phyloP scores from a whole-genome alignment of 1,140 invertebrate genomes.

The Zaprionus africanus region DNA sequence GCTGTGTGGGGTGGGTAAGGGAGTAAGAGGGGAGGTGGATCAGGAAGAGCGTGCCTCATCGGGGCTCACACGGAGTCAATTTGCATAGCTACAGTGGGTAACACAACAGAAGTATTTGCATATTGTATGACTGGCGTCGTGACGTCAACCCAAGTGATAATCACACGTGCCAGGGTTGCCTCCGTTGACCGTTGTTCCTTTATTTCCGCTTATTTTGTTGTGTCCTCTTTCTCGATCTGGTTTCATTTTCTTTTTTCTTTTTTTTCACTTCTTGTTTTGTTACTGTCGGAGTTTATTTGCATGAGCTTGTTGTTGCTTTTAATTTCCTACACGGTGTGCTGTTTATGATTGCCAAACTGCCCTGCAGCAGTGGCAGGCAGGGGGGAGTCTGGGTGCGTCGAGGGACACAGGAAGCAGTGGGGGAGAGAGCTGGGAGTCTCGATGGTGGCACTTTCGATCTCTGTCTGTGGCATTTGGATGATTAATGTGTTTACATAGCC shows the following conservation, averaged over 20 bases:
- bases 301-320: conserved; percentile 68
- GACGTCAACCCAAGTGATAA: conserved; percentile 53
- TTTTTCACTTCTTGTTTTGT: conserved; percentile 24
- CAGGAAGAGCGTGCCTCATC: neutral
- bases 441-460: conserved; percentile 72
- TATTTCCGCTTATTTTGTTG: conserved; percentile 32
- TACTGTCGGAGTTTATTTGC: conserved; percentile 39
- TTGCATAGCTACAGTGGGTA: conserved; percentile 61
- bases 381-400: neutral
- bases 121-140: conserved; percentile 63
- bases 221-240: neutral
- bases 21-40: neutral
- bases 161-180: conserved; percentile 59
- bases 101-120: conserved; percentile 71
- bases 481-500: conserved; percentile 81
- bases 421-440: neutral
- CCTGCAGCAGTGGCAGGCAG: conserved; percentile 13
- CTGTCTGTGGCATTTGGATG: conserved; percentile 81
- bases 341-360: conserved; percentile 68
- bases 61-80: conserved; percentile 35
- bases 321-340: conserved; percentile 73
- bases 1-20: neutral
- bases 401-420: neutral
- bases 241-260: neutral
- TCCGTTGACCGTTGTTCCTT: conserved; percentile 26